Evolutionary conservation across 2,113 vertebrate genomes (phyloP).

Genomic region (Mus spicilegus): DNA sequence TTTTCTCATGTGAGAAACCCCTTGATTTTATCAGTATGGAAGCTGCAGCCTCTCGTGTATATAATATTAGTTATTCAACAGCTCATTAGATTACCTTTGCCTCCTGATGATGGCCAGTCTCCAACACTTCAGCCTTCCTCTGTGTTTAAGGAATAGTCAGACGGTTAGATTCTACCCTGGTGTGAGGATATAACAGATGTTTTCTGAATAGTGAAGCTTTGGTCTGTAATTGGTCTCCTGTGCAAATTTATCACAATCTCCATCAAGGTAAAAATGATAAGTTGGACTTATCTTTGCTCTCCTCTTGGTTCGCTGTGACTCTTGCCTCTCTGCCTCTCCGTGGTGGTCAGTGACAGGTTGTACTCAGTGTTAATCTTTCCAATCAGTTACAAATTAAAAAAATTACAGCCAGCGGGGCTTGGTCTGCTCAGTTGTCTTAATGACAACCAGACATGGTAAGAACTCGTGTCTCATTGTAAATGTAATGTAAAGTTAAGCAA

Average conservation of each 20-base stretch:
- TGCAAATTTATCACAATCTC: slow-evolving; percentile 46
- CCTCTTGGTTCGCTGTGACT: neutral
- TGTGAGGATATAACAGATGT: slow-evolving; percentile 53
- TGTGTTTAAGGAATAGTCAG: slow-evolving; percentile 21
- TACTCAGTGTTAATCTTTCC: neutral
- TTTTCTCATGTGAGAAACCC: neutral
- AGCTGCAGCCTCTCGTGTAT: neutral
- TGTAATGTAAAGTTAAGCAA: slow-evolving; percentile 65
- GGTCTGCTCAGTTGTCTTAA: neutral
- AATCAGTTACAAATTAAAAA: neutral
- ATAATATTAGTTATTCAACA: neutral
- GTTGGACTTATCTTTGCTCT: neutral
- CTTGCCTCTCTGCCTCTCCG: neutral
- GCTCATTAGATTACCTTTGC: neutral
- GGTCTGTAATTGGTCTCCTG: slow-evolving; percentile 65
- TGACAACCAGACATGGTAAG: neutral
- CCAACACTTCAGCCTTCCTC: neutral
- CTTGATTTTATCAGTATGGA: neutral
- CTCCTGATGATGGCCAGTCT: neutral
- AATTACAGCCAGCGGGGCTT: neutral
- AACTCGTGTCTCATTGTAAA: slow-evolving; percentile 53
- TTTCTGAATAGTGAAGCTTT: slow-evolving; percentile 17
- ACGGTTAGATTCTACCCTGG: neutral
- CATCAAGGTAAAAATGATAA: slow-evolving; percentile 55
- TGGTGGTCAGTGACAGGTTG: neutral